A percentile compares a stretch with the other conserved stretches of the same genome.
Conservation (phyloP, 2,113 vertebrate genomes). For the Chroicocephalus ridibundus region DNA sequence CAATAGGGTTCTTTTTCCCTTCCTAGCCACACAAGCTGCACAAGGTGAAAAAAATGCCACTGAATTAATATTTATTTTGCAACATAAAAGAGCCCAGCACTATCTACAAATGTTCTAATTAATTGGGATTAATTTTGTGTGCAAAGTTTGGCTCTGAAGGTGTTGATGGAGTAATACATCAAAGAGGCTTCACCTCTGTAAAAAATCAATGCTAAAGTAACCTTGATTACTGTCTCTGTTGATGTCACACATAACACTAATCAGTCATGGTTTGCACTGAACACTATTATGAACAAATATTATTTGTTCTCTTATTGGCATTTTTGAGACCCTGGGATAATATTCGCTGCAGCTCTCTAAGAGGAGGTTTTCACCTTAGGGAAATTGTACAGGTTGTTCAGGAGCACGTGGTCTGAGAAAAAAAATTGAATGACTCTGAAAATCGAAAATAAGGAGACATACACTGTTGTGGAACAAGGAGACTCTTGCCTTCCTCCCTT, state of each 20-base stretch:
- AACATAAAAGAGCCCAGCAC: conserved; percentile 62
- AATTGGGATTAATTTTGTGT: conserved; percentile 81
- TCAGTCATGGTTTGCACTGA: conserved; percentile 76
- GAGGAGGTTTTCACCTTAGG: conserved; percentile 35
- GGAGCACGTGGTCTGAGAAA: not conserved
- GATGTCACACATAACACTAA: conserved; percentile 75
- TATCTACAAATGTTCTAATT: conserved; percentile 73
- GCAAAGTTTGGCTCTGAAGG: conserved; percentile 73
- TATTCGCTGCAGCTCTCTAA: conserved; percentile 26
- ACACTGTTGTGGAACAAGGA: not conserved
- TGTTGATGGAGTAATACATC: conserved; percentile 79
- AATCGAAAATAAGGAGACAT: not conserved
- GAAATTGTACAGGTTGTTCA: not conserved
- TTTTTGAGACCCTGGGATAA: conserved; percentile 65
- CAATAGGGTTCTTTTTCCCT: conserved; percentile 37
- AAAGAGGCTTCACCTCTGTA: conserved; percentile 72
- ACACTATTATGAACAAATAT: conserved; percentile 73
- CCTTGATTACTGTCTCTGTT: conserved; percentile 78
- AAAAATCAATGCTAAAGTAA: conserved; percentile 79
- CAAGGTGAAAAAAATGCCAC: conserved; percentile 65
- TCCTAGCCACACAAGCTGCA: conserved; percentile 32
- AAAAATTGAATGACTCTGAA: conserved; percentile 27
- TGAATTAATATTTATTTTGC: conserved; percentile 77
- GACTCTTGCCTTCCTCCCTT: not conserved
- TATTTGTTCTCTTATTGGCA: conserved; percentile 73